Conservation (phyloP, 2,888 invertebrate genomes). For the Drosophila leonis region DNA sequence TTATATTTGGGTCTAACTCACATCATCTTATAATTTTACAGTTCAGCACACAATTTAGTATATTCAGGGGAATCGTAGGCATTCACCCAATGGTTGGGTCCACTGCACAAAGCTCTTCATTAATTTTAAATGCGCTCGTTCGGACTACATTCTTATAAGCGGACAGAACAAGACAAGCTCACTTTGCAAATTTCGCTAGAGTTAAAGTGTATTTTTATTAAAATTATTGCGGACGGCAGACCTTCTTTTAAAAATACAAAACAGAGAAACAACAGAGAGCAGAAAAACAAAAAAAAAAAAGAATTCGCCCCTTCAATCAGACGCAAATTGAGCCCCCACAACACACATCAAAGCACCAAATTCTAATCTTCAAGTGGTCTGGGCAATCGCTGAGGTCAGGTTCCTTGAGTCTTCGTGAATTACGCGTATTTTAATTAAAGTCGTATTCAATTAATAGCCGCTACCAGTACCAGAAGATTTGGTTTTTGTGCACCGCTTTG, state of each 20-base stretch:
- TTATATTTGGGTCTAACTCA: constrained; percentile 10
- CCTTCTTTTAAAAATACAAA: constrained; percentile 8
- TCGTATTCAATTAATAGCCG: constrained; percentile 66
- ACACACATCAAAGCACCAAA: constrained; percentile 52
- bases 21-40: constrained; percentile 53
- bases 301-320: constrained; percentile 31
- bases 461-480: constrained; percentile 51
- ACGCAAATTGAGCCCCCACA: constrained; percentile 14
- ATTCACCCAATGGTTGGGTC: constrained; percentile 9
- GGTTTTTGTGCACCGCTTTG: constrained; percentile 58
- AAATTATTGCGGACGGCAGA: constrained; percentile 15
- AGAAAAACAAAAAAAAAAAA: neutral
- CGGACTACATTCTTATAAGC: constrained; percentile 5
- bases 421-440: constrained; percentile 64
- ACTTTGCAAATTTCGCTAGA: constrained; percentile 16
- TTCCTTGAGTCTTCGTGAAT: neutral
- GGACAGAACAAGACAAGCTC: constrained; percentile 1
- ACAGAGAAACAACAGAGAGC: neutral
- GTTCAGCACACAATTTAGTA: constrained; percentile 54
- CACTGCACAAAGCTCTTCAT: constrained; percentile 19
- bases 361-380: constrained; percentile 44
- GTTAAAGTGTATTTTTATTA: constrained; percentile 16
- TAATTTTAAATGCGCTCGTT: constrained; percentile 22
- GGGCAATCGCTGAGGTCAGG: constrained; percentile 30
- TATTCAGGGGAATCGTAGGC: constrained; percentile 8